These are phyloP conservation scores for Salvator merianae DNA, from an alignment of 2,113 vertebrate genomes.

Conservation along the genomic window DNA sequence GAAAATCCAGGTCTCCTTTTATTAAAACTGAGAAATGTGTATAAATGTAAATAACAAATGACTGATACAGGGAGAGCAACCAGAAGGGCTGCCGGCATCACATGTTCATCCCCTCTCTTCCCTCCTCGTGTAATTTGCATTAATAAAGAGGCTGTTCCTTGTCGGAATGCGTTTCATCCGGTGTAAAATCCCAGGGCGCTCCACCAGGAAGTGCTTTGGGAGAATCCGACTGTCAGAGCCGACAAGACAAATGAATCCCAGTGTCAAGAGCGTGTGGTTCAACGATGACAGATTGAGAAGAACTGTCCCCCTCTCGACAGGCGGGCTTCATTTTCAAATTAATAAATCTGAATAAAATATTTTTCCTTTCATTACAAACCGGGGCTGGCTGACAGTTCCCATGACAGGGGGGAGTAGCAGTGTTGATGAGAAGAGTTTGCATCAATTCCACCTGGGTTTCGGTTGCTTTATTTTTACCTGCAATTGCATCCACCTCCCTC, in stretches of 20 bases:
- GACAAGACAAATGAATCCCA: conserved; percentile 98
- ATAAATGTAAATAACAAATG: conserved; percentile 85
- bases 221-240: conserved; percentile 98
- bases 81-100: conserved; percentile 83
- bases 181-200: conserved; percentile 97
- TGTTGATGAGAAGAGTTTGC: conserved; percentile 96
- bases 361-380: conserved; percentile 99
- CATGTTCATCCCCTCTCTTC: conserved; percentile 72
- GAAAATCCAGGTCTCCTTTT: conserved; percentile 81
- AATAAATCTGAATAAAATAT: conserved; percentile 99
- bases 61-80: conserved; percentile 86
- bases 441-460: conserved; percentile 94
- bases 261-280: conserved; percentile 95
- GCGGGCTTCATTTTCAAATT: conserved; percentile 99
- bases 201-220: conserved; percentile 91
- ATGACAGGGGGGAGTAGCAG: conserved; percentile 88
- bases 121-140: conserved; percentile 98
- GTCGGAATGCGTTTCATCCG: conserved; percentile 99
- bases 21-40: conserved; percentile 87
- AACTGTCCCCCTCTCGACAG: conserved; percentile 99
- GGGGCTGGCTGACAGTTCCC: conserved; percentile 93
- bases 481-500: conserved; percentile 69
- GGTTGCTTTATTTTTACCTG: conserved; percentile 85
- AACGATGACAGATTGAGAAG: conserved; percentile 98
- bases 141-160: conserved; percentile 99